These are phyloP conservation scores for Luffia ferchaultella DNA, from an alignment of 2,888 invertebrate species.

Conservation along the genomic window DNA sequence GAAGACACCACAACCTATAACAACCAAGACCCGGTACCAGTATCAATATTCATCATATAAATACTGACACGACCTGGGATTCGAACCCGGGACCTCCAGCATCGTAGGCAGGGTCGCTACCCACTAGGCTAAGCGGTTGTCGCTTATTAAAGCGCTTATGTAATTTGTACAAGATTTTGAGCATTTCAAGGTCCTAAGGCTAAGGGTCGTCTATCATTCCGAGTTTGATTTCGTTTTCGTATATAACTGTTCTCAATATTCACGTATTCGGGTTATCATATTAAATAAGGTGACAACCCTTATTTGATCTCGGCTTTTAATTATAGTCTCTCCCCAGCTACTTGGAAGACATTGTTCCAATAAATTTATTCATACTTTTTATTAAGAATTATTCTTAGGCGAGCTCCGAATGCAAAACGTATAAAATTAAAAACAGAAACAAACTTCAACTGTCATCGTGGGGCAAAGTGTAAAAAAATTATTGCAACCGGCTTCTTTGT, in stretches of 20 bases:
- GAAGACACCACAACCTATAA: too few species aligned
- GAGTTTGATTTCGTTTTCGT: too few species aligned
- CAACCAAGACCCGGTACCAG: too few species aligned
- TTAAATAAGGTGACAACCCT: slow-evolving; percentile 14
- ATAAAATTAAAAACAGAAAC: slow-evolving; percentile 50
- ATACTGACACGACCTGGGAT: too few species aligned
- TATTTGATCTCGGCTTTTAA: slow-evolving; percentile 40
- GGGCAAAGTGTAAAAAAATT: slow-evolving; percentile 6
- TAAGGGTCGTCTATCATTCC: too few species aligned
- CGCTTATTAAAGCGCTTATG: background rate
- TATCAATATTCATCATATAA: too few species aligned
- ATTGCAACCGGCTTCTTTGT: too few species aligned
- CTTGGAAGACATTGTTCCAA: slow-evolving; percentile 49
- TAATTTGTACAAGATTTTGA: background rate
- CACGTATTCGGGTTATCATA: background rate
- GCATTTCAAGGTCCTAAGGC: too few species aligned
- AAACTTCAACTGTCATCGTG: slow-evolving; percentile 16
- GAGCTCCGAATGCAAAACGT: slow-evolving; percentile 16
- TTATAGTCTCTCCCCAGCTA: slow-evolving; percentile 50
- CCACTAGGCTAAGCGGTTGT: too few species aligned
- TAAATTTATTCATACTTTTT: slow-evolving; percentile 52
- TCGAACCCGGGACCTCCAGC: too few species aligned
- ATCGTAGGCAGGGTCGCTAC: too few species aligned
- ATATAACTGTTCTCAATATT: too few species aligned
- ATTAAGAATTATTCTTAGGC: slow-evolving; percentile 22